Evolutionary conservation across 2,888 invertebrate species (phyloP), one percentile per base, ranked within the genome.

Genomic region (Campaea margaritaria): DNA sequence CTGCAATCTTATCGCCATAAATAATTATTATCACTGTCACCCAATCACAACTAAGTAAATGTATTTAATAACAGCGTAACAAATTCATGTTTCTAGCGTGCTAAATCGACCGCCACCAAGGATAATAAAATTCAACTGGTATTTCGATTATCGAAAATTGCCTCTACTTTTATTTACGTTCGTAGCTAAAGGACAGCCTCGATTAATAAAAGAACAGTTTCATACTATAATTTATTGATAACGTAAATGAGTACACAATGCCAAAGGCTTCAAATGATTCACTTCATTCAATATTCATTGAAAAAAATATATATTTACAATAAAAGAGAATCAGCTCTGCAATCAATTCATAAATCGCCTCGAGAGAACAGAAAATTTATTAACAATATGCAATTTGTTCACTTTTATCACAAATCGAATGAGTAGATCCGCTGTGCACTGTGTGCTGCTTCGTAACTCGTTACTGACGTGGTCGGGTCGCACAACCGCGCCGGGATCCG

Each of bases 161-260:
- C 9, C 12, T 16, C 13, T 15, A 36, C 13, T 47, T 28, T 38
- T 34, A n/a, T 39, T 27, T 39, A 44, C 10, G 21, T 7, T 16
- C n/a, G 39, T 51, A 14, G 49, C 12, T 45, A 43, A 21, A 52
- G 44, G 50, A 41, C 5, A 39, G 27, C 39, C 10, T 69, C 74
- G 79, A 83, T 79, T 74, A 79, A 83, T 79, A 82, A 84, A 79
- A 77, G 67, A 73, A 68, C 56, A 49, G 65, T 73, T 89, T 87
- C 87, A 90, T 93, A 91, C 90, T 89, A 91, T 92, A 91, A 89
- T 71, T 93, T 93, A 93, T 91, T 93, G 87, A 92, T 92, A 93
- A 93, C 93, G 90, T 91, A 93, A 93, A 93, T 93, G 93, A 93
- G 93, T 93, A 93, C 92, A 93, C 89, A 90, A 89, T 85, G 92